These are phyloP conservation scores for Brachionus manjavacas DNA, from an alignment of 1,140 invertebrate genomes.

Conservation along the genomic window DNA sequence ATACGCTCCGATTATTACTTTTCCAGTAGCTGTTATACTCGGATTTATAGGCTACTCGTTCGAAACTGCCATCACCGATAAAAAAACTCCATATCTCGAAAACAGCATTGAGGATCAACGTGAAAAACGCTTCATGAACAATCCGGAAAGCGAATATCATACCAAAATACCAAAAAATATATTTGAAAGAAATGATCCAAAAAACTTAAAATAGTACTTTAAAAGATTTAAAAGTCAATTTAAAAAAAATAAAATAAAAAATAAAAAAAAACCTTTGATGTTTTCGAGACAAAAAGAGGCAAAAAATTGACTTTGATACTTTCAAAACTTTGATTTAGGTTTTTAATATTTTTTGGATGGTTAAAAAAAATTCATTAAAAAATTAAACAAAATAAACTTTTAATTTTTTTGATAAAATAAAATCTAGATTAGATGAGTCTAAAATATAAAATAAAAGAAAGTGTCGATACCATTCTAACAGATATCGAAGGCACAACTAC, in stretches of 20 bases:
- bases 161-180: conserved; percentile 20
- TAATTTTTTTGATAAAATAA: background rate
- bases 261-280: background rate
- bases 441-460: background rate
- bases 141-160: background rate
- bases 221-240: background rate
- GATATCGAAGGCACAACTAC: conserved; percentile 40
- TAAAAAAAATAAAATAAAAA: background rate
- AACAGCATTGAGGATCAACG: background rate
- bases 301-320: background rate
- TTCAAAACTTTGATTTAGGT: no score
- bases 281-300: background rate
- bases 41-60: conserved; percentile 40
- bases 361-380: background rate
- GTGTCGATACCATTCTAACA: conserved; percentile 5
- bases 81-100: conserved; percentile 4
- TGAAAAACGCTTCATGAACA: conserved; percentile 13
- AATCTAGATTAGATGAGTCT: background rate
- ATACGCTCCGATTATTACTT: conserved; percentile 35
- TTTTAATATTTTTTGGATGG: no score
- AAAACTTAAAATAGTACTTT: conserved; percentile 20
- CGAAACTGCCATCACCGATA: background rate
- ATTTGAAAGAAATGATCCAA: conserved; percentile 33
- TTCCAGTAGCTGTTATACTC: conserved; percentile 40
- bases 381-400: background rate